Evolutionary conservation across 2,888 invertebrate species (phyloP).

Genomic region (Hipparchia sbordonii): DNA sequence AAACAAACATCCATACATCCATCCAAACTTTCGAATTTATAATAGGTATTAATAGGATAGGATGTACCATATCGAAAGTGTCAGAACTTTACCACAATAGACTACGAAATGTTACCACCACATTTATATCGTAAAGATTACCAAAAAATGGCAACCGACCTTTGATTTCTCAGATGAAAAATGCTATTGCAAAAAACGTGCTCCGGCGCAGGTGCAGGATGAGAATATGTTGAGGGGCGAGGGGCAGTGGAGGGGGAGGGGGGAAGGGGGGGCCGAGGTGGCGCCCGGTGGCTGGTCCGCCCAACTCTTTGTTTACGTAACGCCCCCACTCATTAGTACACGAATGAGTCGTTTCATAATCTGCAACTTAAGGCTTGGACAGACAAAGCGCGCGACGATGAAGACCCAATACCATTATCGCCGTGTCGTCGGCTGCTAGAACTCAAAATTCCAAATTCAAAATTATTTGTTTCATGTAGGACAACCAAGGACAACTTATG

Average conservation of each 20-base stretch:
- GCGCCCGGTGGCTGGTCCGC: conserved; percentile 74
- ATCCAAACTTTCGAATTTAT: too few relatives aligned
- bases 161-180: background rate
- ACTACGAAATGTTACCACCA: too few relatives aligned
- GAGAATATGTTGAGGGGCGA: conserved; percentile 41
- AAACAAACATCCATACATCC: too few relatives aligned
- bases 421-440: background rate
- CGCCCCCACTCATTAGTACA: conserved; percentile 73
- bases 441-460: too few relatives aligned
- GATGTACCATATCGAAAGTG: too few relatives aligned
- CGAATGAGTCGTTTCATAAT: conserved; percentile 60
- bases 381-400: background rate
- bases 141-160: background rate
- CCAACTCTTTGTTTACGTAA: conserved; percentile 80
- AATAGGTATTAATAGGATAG: too few relatives aligned
- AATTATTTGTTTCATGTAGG: too few relatives aligned
- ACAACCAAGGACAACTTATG: too few relatives aligned
- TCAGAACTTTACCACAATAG: too few relatives aligned
- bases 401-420: background rate
- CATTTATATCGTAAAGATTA: too few relatives aligned
- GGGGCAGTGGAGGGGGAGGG: conserved; percentile 48
- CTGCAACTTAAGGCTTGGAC: conserved; percentile 34
- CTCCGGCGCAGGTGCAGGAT: conserved; percentile 64
- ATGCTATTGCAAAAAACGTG: conserved; percentile 45
- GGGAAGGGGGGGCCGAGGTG: conserved; percentile 52